Conservation (phyloP, 2,113 vertebrate genomes). For the Ochotona princeps region DNA sequence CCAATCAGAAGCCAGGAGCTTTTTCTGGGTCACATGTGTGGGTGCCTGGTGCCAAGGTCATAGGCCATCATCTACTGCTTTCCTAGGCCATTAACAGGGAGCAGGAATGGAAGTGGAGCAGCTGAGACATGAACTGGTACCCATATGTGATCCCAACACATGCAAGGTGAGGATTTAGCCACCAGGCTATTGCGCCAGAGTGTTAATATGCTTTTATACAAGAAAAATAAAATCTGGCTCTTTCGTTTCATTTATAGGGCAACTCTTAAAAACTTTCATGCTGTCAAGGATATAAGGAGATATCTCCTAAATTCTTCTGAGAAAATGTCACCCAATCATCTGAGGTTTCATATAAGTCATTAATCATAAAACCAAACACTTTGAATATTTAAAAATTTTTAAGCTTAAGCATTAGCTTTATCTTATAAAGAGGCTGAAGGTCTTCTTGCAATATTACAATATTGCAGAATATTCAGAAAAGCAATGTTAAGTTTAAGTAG, state of each 20-base stretch:
- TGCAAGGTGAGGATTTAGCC: no score
- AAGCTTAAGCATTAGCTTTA: slow-evolving; percentile 41
- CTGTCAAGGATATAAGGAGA: neutral
- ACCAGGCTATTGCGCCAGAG: neutral
- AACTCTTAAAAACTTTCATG: neutral
- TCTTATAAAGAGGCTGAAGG: neutral
- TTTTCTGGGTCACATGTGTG: no score
- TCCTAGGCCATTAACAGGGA: no score
- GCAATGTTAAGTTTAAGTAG: neutral
- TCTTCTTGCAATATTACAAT: slow-evolving; percentile 18
- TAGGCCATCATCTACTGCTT: no score
- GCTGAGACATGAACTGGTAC: no score
- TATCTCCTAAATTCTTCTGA: neutral
- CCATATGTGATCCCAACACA: no score
- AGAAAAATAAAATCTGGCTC: neutral
- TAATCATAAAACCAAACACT: neutral
- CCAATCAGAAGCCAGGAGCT: no score
- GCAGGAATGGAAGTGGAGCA: no score
- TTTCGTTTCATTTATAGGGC: slow-evolving; percentile 33
- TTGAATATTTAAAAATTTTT: slow-evolving; percentile 26
- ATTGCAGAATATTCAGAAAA: slow-evolving; percentile 15
- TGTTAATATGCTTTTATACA: neutral
- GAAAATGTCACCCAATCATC: neutral
- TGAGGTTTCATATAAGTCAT: neutral
- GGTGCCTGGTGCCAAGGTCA: no score